phyloP scores from a whole-genome alignment of 2,113 vertebrate genomes.

The Ciconia boyciana region DNA sequence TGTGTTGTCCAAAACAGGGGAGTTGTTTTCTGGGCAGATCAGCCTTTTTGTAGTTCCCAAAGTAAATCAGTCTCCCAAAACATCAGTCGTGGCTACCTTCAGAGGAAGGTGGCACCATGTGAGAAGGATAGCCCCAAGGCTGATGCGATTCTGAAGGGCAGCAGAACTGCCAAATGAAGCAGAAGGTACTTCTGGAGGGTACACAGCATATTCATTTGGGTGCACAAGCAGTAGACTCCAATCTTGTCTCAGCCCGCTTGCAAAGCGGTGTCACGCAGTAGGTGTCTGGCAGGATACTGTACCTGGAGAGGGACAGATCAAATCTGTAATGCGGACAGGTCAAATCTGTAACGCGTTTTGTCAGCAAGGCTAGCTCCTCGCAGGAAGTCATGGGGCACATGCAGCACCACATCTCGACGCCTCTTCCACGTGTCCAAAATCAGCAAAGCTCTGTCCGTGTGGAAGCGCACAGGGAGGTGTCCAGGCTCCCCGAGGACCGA shows the following conservation, averaged over 20 bases:
- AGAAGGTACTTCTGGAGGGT: background rate
- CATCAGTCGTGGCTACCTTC: fast-evolving
- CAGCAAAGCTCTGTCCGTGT: background rate
- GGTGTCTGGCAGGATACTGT: background rate
- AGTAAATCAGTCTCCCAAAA: background rate
- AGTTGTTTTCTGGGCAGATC: background rate
- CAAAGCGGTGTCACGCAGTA: too few species aligned
- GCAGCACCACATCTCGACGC: fast-evolving
- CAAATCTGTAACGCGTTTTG: too few species aligned
- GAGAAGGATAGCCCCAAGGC: background rate
- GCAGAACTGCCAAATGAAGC: background rate
- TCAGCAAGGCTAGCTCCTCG: too few species aligned
- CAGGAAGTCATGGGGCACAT: too few species aligned
- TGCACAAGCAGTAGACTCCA: background rate
- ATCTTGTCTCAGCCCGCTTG: background rate
- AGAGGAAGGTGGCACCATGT: background rate
- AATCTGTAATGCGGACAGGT: too few species aligned
- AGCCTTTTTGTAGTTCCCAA: background rate
- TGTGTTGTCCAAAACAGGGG: too few species aligned
- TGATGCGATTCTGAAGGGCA: too few species aligned
- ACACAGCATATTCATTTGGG: background rate
- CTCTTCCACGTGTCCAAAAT: fast-evolving
- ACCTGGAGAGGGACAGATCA: background rate
- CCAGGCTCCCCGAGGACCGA: fast-evolving
- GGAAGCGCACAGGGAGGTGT: background rate